These are phyloP conservation scores for Eucidaris tribuloides DNA, from an alignment of 35 echinoderm and acorn worm species.

Conservation along the genomic window DNA sequence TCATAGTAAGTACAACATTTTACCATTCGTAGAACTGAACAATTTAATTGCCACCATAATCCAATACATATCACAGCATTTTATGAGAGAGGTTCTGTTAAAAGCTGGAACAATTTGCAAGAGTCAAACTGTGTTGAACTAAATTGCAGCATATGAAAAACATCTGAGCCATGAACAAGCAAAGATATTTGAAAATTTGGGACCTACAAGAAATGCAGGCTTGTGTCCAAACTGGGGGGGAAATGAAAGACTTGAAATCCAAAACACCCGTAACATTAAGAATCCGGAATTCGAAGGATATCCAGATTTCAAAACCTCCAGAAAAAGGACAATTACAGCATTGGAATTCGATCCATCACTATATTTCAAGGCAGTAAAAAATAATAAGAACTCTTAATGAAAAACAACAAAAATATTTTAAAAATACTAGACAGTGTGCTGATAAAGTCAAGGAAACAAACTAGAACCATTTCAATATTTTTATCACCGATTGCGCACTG, in stretches of 20 bases:
- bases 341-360: not conserved
- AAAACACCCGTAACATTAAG: not conserved
- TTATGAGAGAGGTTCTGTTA: slow-evolving; percentile 19
- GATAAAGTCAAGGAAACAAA: too few species aligned
- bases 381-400: slow-evolving; percentile 34
- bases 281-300: not conserved
- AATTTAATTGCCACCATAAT: slow-evolving; percentile 39
- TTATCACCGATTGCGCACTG: too few species aligned
- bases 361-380: not conserved
- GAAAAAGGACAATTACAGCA: not conserved
- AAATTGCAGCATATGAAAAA: slow-evolving; percentile 43
- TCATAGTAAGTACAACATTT: slow-evolving; percentile 23
- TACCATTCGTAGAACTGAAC: slow-evolving; percentile 11
- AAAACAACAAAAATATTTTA: slow-evolving; percentile 38
- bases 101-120: not conserved
- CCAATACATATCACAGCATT: slow-evolving; percentile 33
- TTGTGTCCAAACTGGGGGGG: slow-evolving; percentile 21
- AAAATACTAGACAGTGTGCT: not conserved
- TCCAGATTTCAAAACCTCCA: not conserved
- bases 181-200: slow-evolving; percentile 1
- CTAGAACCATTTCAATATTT: too few species aligned
- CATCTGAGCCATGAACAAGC: slow-evolving; percentile 4
- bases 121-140: slow-evolving; percentile 10
- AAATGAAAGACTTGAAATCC: slow-evolving; percentile 10
- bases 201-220: slow-evolving; percentile 26